A percentile compares a stretch with the other conserved stretches of the same genome.
These are phyloP conservation scores for Drosophila arawakana DNA, from an alignment of 1,140 invertebrate species.

Conservation along the genomic window DNA sequence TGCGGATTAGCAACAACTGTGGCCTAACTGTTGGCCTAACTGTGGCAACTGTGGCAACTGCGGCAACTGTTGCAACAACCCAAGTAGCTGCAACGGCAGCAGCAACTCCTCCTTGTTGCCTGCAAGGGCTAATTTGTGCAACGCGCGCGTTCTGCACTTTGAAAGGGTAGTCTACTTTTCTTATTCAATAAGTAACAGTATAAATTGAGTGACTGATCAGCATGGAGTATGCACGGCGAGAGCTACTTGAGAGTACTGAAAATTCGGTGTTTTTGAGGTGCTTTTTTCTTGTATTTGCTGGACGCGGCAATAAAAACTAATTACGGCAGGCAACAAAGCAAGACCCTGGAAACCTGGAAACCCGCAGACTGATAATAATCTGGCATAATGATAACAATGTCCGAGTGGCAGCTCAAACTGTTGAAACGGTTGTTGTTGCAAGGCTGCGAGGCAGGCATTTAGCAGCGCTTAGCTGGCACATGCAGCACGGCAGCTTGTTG, in stretches of 20 bases:
- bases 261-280: no score
- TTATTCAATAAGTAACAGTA: not conserved
- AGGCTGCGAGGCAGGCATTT: slow-evolving; percentile 24
- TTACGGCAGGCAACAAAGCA: slow-evolving; percentile 56
- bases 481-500: slow-evolving; percentile 31
- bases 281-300: slow-evolving; percentile 56
- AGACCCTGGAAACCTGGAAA: slow-evolving; percentile 10
- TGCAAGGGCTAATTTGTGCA: slow-evolving; percentile 80
- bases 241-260: no score
- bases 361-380: slow-evolving; percentile 68
- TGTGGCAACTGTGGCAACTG: slow-evolving; percentile 23
- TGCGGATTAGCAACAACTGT: slow-evolving; percentile 64
- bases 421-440: not conserved
- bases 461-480: slow-evolving; percentile 29
- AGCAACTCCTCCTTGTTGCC: slow-evolving; percentile 48
- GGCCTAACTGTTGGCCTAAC: slow-evolving; percentile 14
- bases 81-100: slow-evolving; percentile 13
- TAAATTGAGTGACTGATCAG: no score
- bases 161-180: not conserved
- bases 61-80: slow-evolving; percentile 17
- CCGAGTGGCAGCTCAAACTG: slow-evolving; percentile 27
- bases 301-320: slow-evolving; percentile 73
- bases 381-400: slow-evolving; percentile 68
- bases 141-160: slow-evolving; percentile 40
- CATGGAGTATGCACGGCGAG: no score